phyloP scores from a whole-genome alignment of 1,140 invertebrate species.

The Chymomyza costata region DNA sequence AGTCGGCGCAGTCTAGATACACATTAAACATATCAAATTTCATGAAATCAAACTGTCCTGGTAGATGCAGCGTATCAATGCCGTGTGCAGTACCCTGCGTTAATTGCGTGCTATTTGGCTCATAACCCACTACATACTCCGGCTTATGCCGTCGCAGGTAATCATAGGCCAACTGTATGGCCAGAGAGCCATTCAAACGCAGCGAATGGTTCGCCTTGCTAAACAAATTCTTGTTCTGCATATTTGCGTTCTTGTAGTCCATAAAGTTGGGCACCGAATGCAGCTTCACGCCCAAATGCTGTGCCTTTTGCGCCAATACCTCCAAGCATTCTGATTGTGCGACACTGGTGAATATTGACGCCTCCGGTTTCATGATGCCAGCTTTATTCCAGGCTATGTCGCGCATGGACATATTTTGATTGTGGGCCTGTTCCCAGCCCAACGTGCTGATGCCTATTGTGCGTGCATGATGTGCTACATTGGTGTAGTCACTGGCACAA shows the following conservation, averaged over 20 bases:
- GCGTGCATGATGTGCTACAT: constrained; percentile 87
- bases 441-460: constrained; percentile 94
- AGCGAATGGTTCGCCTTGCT: constrained; percentile 39
- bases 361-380: constrained; percentile 92
- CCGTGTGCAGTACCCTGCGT: constrained; percentile 75
- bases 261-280: constrained; percentile 33
- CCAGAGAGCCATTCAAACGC: constrained; percentile 86
- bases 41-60: constrained; percentile 84
- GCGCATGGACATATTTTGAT: constrained; percentile 90
- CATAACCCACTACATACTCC: constrained; percentile 34
- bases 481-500: constrained; percentile 96
- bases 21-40: constrained; percentile 77
- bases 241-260: constrained; percentile 32
- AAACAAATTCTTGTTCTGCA: constrained; percentile 25
- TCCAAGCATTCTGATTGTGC: constrained; percentile 82
- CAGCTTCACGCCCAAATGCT: constrained; percentile 79
- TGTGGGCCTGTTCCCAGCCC: constrained; percentile 90
- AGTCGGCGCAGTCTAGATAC: constrained; percentile 97
- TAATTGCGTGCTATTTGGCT: constrained; percentile 27
- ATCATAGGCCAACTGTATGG: constrained; percentile 85
- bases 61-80: constrained; percentile 80
- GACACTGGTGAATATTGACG: constrained; percentile 83
- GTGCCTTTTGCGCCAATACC: constrained; percentile 82
- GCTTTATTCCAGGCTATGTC: constrained; percentile 96
- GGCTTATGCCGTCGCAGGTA: constrained; percentile 79